These are phyloP conservation scores for Coleophora deauratella DNA, from an alignment of 2,888 invertebrate species.

Conservation along the genomic window DNA sequence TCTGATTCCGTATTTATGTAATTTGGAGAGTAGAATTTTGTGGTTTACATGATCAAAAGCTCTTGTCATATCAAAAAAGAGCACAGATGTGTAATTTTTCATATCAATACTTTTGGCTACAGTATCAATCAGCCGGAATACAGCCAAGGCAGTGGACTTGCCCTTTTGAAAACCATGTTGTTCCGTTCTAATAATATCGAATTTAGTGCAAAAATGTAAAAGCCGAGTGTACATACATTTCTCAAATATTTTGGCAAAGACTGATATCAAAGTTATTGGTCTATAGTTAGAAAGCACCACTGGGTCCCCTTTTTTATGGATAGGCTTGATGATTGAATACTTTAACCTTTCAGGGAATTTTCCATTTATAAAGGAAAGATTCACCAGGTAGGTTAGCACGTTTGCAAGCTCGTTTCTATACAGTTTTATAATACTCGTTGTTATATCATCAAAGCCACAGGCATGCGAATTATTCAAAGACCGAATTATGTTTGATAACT, in stretches of 20 bases:
- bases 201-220: neutral
- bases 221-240: constrained; percentile 1
- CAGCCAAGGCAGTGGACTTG: neutral
- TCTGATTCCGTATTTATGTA: neutral
- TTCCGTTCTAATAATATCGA: neutral
- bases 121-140: neutral
- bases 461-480: neutral
- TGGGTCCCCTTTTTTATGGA: neutral
- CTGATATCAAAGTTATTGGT: constrained; percentile 1
- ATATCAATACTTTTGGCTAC: neutral
- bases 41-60: neutral
- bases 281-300: constrained; percentile 2
- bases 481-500: neutral
- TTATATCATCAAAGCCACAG: neutral
- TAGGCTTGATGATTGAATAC: neutral
- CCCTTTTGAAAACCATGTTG: constrained; percentile 2
- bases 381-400: neutral
- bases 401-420: neutral
- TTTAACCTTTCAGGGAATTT: neutral
- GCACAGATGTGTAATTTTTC: neutral
- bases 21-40: neutral
- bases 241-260: constrained; percentile 3
- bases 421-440: neutral
- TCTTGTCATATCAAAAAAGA: neutral
- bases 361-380: neutral